Base-by-base conservation (phyloP, 2,797 vertebrate genomes). In the Micrastur ruficollis region DNA sequence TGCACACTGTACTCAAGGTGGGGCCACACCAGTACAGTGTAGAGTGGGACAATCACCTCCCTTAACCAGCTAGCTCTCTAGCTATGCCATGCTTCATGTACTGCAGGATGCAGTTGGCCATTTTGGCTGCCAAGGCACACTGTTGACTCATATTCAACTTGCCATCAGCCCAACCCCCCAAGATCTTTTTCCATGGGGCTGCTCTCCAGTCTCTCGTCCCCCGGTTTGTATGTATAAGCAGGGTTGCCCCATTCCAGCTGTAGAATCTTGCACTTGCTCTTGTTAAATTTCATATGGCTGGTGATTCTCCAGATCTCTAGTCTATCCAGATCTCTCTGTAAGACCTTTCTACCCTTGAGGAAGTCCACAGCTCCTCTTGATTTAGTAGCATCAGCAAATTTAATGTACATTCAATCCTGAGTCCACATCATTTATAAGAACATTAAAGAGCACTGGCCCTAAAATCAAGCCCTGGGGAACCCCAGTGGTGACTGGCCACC, bases 61-160 rank as follows among this genome's bases (percentile, higher is more conserved):
- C 14, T 68, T 2, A 1, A 31, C 10, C 1, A 0, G 4, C 42
- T 44, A 44, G 42, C 42, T 44, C 4, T 44, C 18, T 46, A 46
- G 46, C 19, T 21, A 26, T 42, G 25, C 14, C 53, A 32, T 49
- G 7, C 40, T 47, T 70, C 10, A 47, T 34, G 66, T 11, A 10
- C 4, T 4, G 11, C 21, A 55, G 25, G 14, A n/a, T 17, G 42
- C 5, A 1, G 12, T 10, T 62, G 49, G 11, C 6, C 20, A 25
- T 71, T 87, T 47, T 34, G 56, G 3, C 25, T 71, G 31, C 20
- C 29, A 47, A 25, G 21, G 2, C 29, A 62, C 23, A 17, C 40
- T 42, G 40, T 42, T 42, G 40, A 42, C 40, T 42, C 40, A 42
- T 42, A 42, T 42, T 42, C 40, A 62, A n/a, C 46, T 61, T 68